Evolutionary conservation across 2,797 vertebrate species (phyloP).

Genomic region (Pseudochromis fuscus): DNA sequence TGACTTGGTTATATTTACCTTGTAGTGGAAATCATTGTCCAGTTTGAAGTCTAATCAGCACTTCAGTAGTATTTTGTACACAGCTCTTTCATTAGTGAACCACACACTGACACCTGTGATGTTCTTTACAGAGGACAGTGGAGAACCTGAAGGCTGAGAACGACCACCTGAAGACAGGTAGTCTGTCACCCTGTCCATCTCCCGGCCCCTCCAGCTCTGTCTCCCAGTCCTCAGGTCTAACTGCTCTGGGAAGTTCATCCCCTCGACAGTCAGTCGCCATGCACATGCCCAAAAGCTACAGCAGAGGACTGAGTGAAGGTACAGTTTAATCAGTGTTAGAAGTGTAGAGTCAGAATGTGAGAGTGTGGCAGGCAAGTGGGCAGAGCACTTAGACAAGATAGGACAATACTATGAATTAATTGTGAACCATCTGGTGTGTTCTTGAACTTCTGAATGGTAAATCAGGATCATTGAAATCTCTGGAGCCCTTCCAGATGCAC

Average conservation of each 20-base stretch:
- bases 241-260: constrained; percentile 86
- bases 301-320: constrained; percentile 88
- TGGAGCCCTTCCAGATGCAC: background rate
- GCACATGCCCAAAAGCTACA: constrained; percentile 89
- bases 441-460: background rate
- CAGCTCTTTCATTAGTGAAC: background rate
- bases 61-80: background rate
- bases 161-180: constrained; percentile 92
- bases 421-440: background rate
- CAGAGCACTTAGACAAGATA: background rate
- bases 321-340: constrained; percentile 7
- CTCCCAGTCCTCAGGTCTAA: constrained; percentile 87
- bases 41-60: background rate
- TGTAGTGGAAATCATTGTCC: background rate
- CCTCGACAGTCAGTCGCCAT: constrained; percentile 93
- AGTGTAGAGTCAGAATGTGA: background rate
- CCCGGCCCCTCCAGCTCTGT: constrained; percentile 83
- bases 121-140: constrained; percentile 88
- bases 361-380: background rate
- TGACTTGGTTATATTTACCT: background rate
- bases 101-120: background rate
- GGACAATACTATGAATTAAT: background rate
- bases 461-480: background rate
- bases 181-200: constrained; percentile 81
- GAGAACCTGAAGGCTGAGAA: constrained; percentile 97